A percentile compares a stretch with the other conserved stretches of the same genome.
Conservation (phyloP, 2,888 invertebrate genomes). For the Drosophila atripex region DNA sequence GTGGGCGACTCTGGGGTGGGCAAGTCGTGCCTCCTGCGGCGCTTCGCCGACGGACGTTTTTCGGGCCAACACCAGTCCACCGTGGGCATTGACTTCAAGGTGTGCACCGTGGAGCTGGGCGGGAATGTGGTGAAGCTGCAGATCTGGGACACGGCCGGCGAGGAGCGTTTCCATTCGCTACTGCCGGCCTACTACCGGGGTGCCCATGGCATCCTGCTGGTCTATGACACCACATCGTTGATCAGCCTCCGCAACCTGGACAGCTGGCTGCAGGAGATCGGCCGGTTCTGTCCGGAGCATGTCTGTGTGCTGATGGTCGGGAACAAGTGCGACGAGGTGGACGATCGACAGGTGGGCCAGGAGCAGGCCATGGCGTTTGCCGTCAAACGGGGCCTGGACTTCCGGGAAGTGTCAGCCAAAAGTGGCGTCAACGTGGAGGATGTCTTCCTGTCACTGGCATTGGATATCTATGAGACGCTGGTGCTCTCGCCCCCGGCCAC, state of each 20-base stretch:
- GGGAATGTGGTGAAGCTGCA: conserved; percentile 97
- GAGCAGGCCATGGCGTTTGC: conserved; percentile 98
- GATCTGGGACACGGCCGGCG: conserved; percentile 97
- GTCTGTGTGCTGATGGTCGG: conserved; percentile 99
- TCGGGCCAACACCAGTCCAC: conserved; percentile 99
- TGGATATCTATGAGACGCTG: conserved; percentile 9
- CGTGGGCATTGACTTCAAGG: conserved; percentile 98
- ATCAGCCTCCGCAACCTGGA: conserved; percentile 99
- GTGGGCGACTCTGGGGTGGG: conserved; percentile 99
- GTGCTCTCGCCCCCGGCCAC: background rate
- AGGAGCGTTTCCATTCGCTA: conserved; percentile 96
- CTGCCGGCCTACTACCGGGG: conserved; percentile 98
- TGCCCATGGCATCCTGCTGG: conserved; percentile 98
- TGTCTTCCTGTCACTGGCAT: conserved; percentile 86
- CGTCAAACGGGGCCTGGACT: conserved; percentile 98
- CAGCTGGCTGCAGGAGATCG: conserved; percentile 99
- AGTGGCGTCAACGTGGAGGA: conserved; percentile 99
- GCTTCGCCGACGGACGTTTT: conserved; percentile 99
- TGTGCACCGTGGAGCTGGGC: conserved; percentile 99
- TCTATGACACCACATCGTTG: conserved; percentile 98
- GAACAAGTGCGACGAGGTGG: conserved; percentile 98
- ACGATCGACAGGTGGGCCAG: conserved; percentile 97
- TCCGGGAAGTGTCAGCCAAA: conserved; percentile 99
- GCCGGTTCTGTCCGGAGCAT: conserved; percentile 97
- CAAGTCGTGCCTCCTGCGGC: conserved; percentile 97